Evolutionary conservation across 2,888 invertebrate genomes (phyloP).

Genomic region (Rhodophaea formosa): DNA sequence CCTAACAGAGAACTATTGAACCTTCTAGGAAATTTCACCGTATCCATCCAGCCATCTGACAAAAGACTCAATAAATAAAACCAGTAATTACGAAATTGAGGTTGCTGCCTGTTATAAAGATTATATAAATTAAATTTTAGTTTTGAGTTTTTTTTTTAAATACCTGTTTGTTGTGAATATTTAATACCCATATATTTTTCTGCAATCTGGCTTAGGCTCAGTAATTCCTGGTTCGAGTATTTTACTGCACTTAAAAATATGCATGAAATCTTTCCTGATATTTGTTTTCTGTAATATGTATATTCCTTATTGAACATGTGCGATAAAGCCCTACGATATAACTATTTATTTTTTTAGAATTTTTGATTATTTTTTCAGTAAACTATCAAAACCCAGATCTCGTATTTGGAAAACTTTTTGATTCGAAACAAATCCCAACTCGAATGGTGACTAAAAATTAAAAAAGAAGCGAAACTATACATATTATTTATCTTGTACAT

Average conservation of each 20-base stretch:
- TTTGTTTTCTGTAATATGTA: constrained; percentile 49
- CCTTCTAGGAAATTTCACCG: too few relatives aligned
- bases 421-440: constrained; percentile 36
- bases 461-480: constrained; percentile 55
- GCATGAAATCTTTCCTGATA: constrained; percentile 57
- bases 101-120: too few relatives aligned
- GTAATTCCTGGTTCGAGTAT: neutral
- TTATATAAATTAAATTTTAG: too few relatives aligned
- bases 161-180: too few relatives aligned
- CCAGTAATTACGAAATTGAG: constrained; percentile 13
- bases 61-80: neutral
- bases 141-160: too few relatives aligned
- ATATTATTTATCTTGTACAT: constrained; percentile 57
- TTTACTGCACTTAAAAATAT: constrained; percentile 39
- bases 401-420: constrained; percentile 36
- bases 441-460: constrained; percentile 44
- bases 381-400: constrained; percentile 50
- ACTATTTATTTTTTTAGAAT: constrained; percentile 35
- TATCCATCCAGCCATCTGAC: too few relatives aligned
- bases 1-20: too few relatives aligned
- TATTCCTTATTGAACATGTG: constrained; percentile 44
- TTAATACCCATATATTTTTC: too few relatives aligned
- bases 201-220: too few relatives aligned
- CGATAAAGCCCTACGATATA: constrained; percentile 44
- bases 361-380: constrained; percentile 35